A percentile compares a stretch with the other conserved stretches of the same genome.
Conservation (phyloP, 2,888 invertebrate species). For the Apantesis nais region DNA sequence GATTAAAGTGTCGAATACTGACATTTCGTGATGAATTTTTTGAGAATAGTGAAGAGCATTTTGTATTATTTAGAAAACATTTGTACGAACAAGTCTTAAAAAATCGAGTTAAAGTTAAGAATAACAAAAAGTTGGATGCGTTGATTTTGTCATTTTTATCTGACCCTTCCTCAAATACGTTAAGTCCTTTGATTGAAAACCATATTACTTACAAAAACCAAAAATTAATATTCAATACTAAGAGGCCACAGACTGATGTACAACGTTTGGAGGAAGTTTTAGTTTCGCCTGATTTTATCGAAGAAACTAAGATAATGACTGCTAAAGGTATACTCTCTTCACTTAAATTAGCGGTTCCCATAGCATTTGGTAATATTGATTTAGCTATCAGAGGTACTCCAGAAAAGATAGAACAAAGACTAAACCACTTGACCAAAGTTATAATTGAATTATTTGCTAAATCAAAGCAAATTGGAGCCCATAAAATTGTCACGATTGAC, state of each 20-base stretch:
- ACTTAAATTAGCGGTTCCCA: slow-evolving; percentile 14
- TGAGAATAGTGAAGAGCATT: slow-evolving; percentile 18
- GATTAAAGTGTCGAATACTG: slow-evolving; percentile 11
- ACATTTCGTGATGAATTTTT: slow-evolving; percentile 31
- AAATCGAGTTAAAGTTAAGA: slow-evolving; percentile 11
- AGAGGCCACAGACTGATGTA: slow-evolving; percentile 6
- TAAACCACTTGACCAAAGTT: slow-evolving; percentile 18
- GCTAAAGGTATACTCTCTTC: slow-evolving; percentile 9
- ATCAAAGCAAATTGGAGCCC: not conserved
- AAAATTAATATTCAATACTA: slow-evolving; percentile 21
- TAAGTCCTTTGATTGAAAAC: slow-evolving; percentile 25
- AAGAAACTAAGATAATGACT: slow-evolving; percentile 24
- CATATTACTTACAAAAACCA: slow-evolving; percentile 23
- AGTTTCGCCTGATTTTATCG: slow-evolving; percentile 11
- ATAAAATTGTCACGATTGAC: slow-evolving; percentile 25
- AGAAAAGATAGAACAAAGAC: slow-evolving; percentile 16
- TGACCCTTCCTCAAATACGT: slow-evolving; percentile 4
- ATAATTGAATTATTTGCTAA: slow-evolving; percentile 20
- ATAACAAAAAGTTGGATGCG: slow-evolving; percentile 11
- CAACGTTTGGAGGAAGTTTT: slow-evolving; percentile 9
- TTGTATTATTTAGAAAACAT: slow-evolving; percentile 13
- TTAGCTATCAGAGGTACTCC: slow-evolving; percentile 22
- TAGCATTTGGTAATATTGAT: slow-evolving; percentile 23
- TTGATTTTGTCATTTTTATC: slow-evolving; percentile 8
- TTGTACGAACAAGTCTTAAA: slow-evolving; percentile 14